Base-by-base conservation (phyloP, 2,888 invertebrate genomes). In the Cyclophora albipunctata region DNA sequence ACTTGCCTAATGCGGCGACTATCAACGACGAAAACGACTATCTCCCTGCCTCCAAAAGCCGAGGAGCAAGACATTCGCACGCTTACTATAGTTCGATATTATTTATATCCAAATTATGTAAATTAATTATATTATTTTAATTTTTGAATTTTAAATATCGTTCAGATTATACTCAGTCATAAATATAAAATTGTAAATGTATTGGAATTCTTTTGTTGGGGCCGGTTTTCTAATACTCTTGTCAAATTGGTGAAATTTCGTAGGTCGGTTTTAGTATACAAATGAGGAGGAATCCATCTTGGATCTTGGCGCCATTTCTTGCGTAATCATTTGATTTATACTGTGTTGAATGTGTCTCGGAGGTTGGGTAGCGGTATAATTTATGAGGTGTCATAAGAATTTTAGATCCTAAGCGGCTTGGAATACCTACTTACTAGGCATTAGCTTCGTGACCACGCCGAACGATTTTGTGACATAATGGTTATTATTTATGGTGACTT, bases 271-370 rank as follows among this genome's bases (percentile, higher is more conserved):
- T 53, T 55, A 44, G 48, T 45, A 34, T 33, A 47, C 33, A 43
- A 43, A 20, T 43, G 34, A 43, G 20, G 43, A 43, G 4, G 43
- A 43, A 40, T 45, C 48, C 41, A 48, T 45, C 41, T 48, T 48
- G 6, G 48, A 44, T 44, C 40, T 44, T 44, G 48, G 45, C 48
- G 48, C 48, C 45, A 40, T 40, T 40, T 34, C 20, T 43, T 20
- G 43, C 43, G 43, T 43, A 43, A 43, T 54, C 54, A 48, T 34
- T 42, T 47, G 52, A 61, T 59, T 57, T 53, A 61, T 55, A 49
- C 57, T 50, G 57, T 53, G 57, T 51, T 49, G 49, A 56, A 53
- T 61, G 59, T 59, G 56, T 59, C 57, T 46, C 34, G 7, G 7
- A 7, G 42, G 40, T 43, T 48, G 47, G 34, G 43, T 44, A 5